phyloP scores from a whole-genome alignment of 2,797 vertebrate genomes.

The Fringilla coelebs region DNA sequence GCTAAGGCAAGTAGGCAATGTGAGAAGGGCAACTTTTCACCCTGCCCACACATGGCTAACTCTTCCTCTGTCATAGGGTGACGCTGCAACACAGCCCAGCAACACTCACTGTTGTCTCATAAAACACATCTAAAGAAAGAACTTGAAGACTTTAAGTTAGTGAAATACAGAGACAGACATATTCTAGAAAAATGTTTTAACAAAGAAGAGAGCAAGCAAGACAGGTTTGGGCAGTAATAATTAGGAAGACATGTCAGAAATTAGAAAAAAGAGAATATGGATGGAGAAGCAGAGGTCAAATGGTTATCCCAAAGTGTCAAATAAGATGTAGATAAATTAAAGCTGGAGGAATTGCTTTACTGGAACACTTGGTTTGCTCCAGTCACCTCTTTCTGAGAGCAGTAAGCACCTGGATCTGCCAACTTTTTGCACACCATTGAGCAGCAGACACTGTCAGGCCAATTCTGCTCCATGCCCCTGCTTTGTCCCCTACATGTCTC shows the following conservation, averaged over 20 bases:
- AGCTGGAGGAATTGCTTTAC: not conserved
- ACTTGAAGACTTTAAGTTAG: not conserved
- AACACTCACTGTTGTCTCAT: not conserved
- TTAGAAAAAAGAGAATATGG: not conserved
- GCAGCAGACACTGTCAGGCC: not conserved
- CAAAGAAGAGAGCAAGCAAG: not conserved
- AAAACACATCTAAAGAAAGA: not conserved
- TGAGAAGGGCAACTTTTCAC: not conserved
- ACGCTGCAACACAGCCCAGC: not conserved
- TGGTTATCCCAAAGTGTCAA: slow-evolving; percentile 6
- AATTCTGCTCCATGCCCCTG: not conserved
- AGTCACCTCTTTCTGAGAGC: not conserved
- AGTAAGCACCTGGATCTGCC: not conserved
- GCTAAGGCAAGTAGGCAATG: not conserved
- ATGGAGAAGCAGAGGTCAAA: slow-evolving; percentile 9
- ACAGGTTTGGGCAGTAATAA: slow-evolving; percentile 2
- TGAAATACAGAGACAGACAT: not conserved
- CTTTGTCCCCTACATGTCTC: not conserved
- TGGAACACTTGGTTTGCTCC: not conserved
- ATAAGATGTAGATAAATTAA: slow-evolving; percentile 32
- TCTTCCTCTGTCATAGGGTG: not conserved
- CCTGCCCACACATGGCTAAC: not conserved
- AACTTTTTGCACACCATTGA: not conserved
- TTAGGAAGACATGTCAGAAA: slow-evolving; percentile 39
- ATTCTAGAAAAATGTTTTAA: slow-evolving; percentile 20